Conservation (phyloP, 2,888 invertebrate genomes). For the Synergus umbraculus region DNA sequence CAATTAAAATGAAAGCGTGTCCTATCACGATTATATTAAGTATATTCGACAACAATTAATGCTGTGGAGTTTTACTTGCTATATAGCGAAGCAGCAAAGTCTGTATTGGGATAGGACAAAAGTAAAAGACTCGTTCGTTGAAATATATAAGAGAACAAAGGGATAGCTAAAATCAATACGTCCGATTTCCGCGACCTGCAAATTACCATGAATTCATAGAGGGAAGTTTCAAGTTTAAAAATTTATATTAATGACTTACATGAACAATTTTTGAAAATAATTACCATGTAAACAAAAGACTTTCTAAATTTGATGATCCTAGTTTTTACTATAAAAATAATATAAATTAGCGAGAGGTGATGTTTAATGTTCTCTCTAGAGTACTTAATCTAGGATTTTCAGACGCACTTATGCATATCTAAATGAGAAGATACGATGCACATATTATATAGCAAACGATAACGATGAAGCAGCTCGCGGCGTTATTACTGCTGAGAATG, state of each 20-base stretch:
- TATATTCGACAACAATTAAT: background rate
- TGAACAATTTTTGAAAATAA: too few species aligned
- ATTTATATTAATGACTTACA: background rate
- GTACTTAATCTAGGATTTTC: background rate
- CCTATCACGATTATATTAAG: background rate
- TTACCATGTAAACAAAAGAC: too few species aligned
- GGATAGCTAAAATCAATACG: background rate
- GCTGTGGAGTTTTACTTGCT: background rate
- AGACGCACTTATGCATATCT: conserved; percentile 7
- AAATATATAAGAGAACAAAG: background rate
- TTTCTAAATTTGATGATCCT: background rate
- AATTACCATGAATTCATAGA: background rate
- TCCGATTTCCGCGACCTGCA: background rate
- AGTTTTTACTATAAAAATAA: background rate
- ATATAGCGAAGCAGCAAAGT: background rate
- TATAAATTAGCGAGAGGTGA: background rate
- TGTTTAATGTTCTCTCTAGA: background rate
- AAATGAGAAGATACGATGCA: background rate
- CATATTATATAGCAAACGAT: background rate
- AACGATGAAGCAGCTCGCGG: background rate
- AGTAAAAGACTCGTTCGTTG: background rate
- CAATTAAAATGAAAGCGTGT: background rate
- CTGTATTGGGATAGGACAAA: background rate
- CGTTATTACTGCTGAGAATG: background rate
- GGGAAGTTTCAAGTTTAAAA: background rate